Base-by-base conservation (phyloP, 2,113 vertebrate genomes). In the Dromas ardeola region DNA sequence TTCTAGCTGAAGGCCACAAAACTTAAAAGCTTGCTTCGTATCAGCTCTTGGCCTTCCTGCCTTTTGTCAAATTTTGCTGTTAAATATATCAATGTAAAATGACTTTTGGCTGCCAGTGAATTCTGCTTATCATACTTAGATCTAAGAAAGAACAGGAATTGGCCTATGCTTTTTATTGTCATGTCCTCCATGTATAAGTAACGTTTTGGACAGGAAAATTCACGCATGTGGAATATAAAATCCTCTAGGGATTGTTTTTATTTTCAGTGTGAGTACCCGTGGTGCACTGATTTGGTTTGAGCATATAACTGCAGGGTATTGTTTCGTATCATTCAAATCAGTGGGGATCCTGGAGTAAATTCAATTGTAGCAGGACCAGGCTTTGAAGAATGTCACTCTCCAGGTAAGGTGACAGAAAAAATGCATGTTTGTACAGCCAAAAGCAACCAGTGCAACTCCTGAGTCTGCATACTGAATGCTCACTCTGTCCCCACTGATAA, bases 1-100 rank as follows among this genome's bases (percentile, higher is more conserved):
- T 61, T 95, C 40, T 88, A 90, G 83, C 85, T 95, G 61, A 79
- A 95, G 86, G 88, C 85, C 88, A 95, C 56, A 69, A 34, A 77
- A 92, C 42, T 78, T 38, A 69, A 36, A 90, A 85, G 20, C n/a
- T 83, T 91, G 32, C 62, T 92, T 91, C 61, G 53, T 73, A 93
- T 43, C 81, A 93, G 72, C 30, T 56, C 15, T 67, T 67, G 27
- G 72, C 65, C 56, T 61, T 95, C 23, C 43, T 77, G 32, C 20
- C 56, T 84, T 71, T 6, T 47, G 42, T 66, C 65, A 86, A 36
- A 71, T 93, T 90, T 82, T 88, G 38, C 42, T 81, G 20, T 66
- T 77, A 76, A 77, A 62, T 73, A 38, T 50, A 32, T 34, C 11
- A 58, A 12, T 58, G 15, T 81, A 63, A 74, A 90, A 45, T 1